These are phyloP conservation scores for Lasius platythorax DNA, from an alignment of 2,888 invertebrate species.

Conservation along the genomic window DNA sequence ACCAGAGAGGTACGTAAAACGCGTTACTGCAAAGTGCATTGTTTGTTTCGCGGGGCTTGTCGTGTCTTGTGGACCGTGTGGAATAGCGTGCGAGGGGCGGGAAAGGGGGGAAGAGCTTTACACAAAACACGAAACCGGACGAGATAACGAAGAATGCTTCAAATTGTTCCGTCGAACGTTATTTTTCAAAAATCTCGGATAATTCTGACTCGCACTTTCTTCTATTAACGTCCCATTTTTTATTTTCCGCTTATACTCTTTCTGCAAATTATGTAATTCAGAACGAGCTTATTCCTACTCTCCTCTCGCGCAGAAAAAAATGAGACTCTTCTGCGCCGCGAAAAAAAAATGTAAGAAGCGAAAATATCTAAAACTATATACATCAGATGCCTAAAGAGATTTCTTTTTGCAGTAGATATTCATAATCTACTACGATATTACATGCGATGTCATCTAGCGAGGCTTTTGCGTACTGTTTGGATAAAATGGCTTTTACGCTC, in stretches of 20 bases:
- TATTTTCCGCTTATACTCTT: neutral
- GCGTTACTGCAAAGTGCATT: slow-evolving; percentile 58
- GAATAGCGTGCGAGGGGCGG: slow-evolving; percentile 10
- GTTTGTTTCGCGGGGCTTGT: slow-evolving; percentile 63
- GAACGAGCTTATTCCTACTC: neutral
- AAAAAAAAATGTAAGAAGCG: neutral
- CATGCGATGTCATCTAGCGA: slow-evolving; percentile 47
- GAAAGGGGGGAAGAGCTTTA: slow-evolving; percentile 40
- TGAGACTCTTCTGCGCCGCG: neutral
- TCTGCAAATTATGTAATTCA: neutral
- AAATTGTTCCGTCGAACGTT: slow-evolving; percentile 30
- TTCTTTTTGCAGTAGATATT: neutral
- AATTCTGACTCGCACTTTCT: neutral
- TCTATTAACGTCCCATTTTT: neutral
- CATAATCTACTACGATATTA: slow-evolving; percentile 27
- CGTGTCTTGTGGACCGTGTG: slow-evolving; percentile 44
- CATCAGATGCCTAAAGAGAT: neutral
- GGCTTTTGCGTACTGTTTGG: slow-evolving; percentile 28
- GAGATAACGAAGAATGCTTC: slow-evolving; percentile 55
- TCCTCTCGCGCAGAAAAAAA: neutral
- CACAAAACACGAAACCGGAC: slow-evolving; percentile 56
- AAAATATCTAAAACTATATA: neutral
- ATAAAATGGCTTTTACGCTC: slow-evolving; percentile 22
- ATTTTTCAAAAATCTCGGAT: slow-evolving; percentile 33
- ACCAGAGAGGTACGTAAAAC: slow-evolving; percentile 53